Percentiles rank a stretch among this genome's conserved stretches.
These are phyloP conservation scores for Hydractinia echinata DNA, from an alignment of 30 jellyfish, hydroid and myxozoan genomes.

Conservation along the genomic window DNA sequence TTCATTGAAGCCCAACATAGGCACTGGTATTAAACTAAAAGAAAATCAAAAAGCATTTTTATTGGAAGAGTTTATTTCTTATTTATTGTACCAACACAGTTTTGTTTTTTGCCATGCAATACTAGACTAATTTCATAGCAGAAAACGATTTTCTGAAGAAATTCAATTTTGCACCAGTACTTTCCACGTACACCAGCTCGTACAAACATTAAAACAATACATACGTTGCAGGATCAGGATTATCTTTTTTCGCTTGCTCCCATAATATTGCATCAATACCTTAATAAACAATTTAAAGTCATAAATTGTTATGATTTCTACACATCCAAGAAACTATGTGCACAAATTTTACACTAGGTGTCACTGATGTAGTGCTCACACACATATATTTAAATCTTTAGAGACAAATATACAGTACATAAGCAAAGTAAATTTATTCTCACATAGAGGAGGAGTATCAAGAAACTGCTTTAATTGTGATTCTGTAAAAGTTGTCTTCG, in stretches of 20 bases:
- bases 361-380: background rate
- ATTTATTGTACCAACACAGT: no score
- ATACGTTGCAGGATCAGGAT: conserved; percentile 75
- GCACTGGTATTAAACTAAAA: conserved; percentile 84
- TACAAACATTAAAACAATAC: background rate
- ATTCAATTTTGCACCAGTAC: no score
- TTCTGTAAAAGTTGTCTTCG: conserved; percentile 70
- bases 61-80: no score
- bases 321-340: background rate
- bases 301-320: background rate
- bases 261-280: conserved; percentile 85
- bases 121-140: no score
- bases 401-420: background rate
- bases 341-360: no score
- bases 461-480: conserved; percentile 62
- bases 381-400: background rate
- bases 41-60: background rate
- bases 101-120: no score
- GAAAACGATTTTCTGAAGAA: no score
- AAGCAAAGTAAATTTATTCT: background rate
- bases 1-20: conserved; percentile 73
- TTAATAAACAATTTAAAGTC: background rate
- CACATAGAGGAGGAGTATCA: conserved; percentile 77
- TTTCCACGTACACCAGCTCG: no score
- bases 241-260: conserved; percentile 95